Evolutionary conservation across 2,113 vertebrate genomes (phyloP).

Genomic region (Bucco capensis): DNA sequence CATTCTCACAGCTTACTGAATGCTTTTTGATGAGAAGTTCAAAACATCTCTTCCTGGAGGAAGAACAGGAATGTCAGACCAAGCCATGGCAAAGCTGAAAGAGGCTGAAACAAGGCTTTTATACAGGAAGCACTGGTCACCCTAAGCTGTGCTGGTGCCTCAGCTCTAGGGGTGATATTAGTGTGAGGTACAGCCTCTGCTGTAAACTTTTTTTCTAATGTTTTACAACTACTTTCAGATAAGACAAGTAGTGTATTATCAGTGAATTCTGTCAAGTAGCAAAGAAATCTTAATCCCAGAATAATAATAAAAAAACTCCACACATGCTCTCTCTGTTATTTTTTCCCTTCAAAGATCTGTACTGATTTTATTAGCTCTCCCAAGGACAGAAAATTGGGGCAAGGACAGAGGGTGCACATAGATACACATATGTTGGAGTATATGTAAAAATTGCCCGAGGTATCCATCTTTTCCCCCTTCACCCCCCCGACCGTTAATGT

Average conservation of each 20-base stretch:
- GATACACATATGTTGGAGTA: no score
- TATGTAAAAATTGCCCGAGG: no score
- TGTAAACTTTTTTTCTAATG: background rate
- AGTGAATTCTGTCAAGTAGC: background rate
- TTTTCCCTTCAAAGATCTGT: background rate
- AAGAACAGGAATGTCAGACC: background rate
- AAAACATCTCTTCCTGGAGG: background rate
- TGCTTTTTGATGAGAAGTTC: background rate
- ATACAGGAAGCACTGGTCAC: accelerated
- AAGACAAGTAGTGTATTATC: background rate
- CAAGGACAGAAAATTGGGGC: background rate
- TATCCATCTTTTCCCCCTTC: no score
- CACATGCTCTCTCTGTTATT: no score
- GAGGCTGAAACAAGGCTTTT: background rate
- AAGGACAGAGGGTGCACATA: background rate
- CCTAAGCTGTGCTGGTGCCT: background rate
- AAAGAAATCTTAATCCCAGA: background rate
- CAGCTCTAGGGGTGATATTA: accelerated
- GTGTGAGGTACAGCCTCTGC: background rate
- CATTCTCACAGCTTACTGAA: background rate
- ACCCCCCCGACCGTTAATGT: no score
- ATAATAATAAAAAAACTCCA: background rate
- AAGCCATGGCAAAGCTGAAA: background rate
- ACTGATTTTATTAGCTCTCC: background rate
- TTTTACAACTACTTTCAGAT: background rate